Base-by-base conservation (phyloP, 2,797 vertebrate genomes). In the Lerista edwardsae region DNA sequence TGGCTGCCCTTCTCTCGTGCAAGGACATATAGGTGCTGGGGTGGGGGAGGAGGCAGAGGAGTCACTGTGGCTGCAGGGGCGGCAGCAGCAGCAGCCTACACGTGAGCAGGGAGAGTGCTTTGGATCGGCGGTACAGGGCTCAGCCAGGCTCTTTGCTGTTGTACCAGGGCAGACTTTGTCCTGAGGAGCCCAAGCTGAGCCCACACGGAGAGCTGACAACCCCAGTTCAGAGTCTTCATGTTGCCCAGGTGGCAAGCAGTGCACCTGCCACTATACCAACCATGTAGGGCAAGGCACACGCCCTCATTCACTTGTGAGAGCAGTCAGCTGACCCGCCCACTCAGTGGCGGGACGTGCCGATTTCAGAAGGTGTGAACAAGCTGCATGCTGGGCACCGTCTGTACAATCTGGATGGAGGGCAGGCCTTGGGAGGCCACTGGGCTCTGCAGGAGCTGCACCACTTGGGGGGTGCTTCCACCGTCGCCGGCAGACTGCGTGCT, bases 341-440 rank as follows among this genome's bases (percentile, higher is more conserved):
- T 12, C 47, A n/a, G 7, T 55, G 6, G 8, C 39, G 27, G 19
- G 7, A 39, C 68, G 27, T 39, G 17, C 17, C 9, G 14, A 17
- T 27, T 75, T 95, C 92, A 96, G 80, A 96, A 96, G 2, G 94
- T 97, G 94, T 97, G 97, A 34, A 97, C 96, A 83, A 98, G 94
- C 86, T 98, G 96, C 83, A 97, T 96, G 51, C 96, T 95, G 23
- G 97, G 96, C 71, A 97, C 96, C 4, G 97, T 96, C 87, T 97
- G 97, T 25, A 97, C 92, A 5, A 96, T 95, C 79, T 95, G 95
- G 80, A 95, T 94, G 51, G 93, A 91, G 14, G 94, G 92, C 23
- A 97, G 92, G 88, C 95, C 96, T 78, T 95, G 97, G 9, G 96
- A 91, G 1, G 89, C 94, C 39, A 95, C 95, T 68, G 96, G 94